These are phyloP conservation scores for Heliconius melpomene DNA, from an alignment of 1,140 invertebrate species.

Conservation along the genomic window DNA sequence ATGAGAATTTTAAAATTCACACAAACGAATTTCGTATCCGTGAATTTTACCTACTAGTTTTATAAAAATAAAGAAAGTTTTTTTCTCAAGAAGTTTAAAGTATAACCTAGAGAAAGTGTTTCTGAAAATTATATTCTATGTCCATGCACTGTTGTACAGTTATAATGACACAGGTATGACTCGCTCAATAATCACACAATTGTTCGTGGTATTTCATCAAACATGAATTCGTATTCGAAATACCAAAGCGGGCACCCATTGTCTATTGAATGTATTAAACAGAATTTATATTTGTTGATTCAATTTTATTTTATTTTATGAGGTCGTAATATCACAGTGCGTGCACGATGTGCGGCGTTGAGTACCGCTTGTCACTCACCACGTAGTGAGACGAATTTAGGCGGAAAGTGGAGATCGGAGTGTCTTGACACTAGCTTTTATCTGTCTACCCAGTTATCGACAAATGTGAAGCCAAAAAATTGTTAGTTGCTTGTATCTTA, in stretches of 20 bases:
- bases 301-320: background rate
- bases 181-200: conserved; percentile 38
- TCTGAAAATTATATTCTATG: background rate
- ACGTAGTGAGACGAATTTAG: too few species aligned
- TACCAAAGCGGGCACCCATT: background rate
- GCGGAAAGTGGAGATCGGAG: too few species aligned
- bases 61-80: too few species aligned
- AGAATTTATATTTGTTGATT: background rate
- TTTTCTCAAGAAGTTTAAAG: background rate
- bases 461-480: too few species aligned
- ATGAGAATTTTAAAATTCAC: too few species aligned
- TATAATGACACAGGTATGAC: conserved; percentile 39
- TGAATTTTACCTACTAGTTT: too few species aligned
- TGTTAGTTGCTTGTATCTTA: too few species aligned
- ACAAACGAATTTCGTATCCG: too few species aligned
- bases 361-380: background rate
- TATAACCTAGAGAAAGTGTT: background rate
- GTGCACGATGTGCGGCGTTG: too few species aligned
- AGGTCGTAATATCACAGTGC: too few species aligned
- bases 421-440: too few species aligned
- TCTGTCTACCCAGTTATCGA: too few species aligned
- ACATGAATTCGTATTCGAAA: conserved; percentile 25
- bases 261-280: conserved; percentile 1
- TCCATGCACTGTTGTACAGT: conserved; percentile 22
- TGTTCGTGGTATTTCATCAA: conserved; percentile 42